Evolutionary conservation across 2,797 vertebrate species (phyloP).

Genomic region (Thalassophryne amazonica): DNA sequence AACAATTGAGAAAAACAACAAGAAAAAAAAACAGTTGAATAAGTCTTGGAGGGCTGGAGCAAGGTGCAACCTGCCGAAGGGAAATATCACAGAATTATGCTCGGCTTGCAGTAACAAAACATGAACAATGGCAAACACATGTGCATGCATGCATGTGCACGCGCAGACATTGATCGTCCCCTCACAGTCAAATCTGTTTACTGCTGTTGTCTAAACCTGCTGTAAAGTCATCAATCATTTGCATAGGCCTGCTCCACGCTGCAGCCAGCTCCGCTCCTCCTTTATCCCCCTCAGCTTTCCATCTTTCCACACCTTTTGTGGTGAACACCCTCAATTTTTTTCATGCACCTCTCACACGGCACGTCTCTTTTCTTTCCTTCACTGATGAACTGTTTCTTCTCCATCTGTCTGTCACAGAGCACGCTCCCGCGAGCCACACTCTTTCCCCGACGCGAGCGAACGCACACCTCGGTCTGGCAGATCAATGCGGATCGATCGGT

Average conservation of each 20-base stretch:
- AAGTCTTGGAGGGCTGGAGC: slow-evolving; percentile 34
- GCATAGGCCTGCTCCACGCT: slow-evolving; percentile 73
- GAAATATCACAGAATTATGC: slow-evolving; percentile 45
- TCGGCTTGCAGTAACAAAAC: slow-evolving; percentile 59
- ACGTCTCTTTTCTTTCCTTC: slow-evolving; percentile 65
- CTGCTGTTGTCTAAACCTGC: slow-evolving; percentile 83
- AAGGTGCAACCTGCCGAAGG: slow-evolving; percentile 15
- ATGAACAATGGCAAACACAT: slow-evolving; percentile 45
- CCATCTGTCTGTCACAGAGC: slow-evolving; percentile 66
- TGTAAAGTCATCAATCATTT: slow-evolving; percentile 82
- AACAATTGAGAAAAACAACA: slow-evolving; percentile 76
- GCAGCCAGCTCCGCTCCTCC: slow-evolving; percentile 7
- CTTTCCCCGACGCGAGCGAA: slow-evolving; percentile 19
- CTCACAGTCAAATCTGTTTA: slow-evolving; percentile 81
- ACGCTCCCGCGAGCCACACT: slow-evolving; percentile 47
- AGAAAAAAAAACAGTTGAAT: slow-evolving; percentile 51
- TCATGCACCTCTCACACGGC: slow-evolving; percentile 36
- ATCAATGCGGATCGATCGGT: slow-evolving; percentile 82
- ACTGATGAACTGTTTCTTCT: slow-evolving; percentile 73
- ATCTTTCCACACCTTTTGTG: too few species aligned
- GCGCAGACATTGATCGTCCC: slow-evolving; percentile 45
- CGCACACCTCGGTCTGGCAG: slow-evolving; percentile 61
- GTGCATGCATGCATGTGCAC: slow-evolving; percentile 58
- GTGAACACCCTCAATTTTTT: too few species aligned
- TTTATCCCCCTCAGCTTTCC: neutral